A percentile compares a stretch with the other conserved stretches of the same genome.
phyloP scores from a whole-genome alignment of 1,140 invertebrate species.

The Brachionus sp. region DNA sequence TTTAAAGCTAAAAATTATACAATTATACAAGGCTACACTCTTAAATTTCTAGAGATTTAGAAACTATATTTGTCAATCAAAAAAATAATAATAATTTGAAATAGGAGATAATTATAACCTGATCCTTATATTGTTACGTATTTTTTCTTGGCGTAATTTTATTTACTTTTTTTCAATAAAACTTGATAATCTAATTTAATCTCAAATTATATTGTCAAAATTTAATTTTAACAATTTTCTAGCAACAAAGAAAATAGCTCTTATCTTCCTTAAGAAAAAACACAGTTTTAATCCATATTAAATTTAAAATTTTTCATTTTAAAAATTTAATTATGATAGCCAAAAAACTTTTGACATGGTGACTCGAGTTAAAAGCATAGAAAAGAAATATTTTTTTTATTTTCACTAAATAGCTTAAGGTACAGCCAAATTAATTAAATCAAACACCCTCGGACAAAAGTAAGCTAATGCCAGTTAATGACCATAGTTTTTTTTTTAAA shows the following conservation, averaged over 20 bases:
- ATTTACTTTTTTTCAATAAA: background rate
- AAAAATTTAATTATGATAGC: background rate
- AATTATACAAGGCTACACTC: background rate
- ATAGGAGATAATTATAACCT: constrained; percentile 30
- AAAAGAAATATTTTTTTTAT: background rate
- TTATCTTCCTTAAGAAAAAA: background rate
- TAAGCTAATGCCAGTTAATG: background rate
- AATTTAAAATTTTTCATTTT: background rate
- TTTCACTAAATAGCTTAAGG: background rate
- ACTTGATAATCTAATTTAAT: constrained; percentile 29
- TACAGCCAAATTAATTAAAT: background rate
- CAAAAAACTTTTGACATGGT: background rate
- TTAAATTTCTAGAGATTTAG: background rate
- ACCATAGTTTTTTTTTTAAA: background rate
- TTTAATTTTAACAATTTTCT: background rate
- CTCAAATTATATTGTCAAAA: constrained; percentile 41
- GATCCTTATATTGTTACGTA: background rate
- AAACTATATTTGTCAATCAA: constrained; percentile 6
- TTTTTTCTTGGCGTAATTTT: constrained; percentile 6
- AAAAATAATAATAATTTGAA: background rate
- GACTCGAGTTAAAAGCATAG: background rate
- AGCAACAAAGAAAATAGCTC: background rate
- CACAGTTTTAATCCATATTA: background rate
- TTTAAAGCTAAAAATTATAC: constrained; percentile 4
- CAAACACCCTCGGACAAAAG: background rate